phyloP scores from a whole-genome alignment of 2,113 vertebrate genomes.

The Columba livia region DNA sequence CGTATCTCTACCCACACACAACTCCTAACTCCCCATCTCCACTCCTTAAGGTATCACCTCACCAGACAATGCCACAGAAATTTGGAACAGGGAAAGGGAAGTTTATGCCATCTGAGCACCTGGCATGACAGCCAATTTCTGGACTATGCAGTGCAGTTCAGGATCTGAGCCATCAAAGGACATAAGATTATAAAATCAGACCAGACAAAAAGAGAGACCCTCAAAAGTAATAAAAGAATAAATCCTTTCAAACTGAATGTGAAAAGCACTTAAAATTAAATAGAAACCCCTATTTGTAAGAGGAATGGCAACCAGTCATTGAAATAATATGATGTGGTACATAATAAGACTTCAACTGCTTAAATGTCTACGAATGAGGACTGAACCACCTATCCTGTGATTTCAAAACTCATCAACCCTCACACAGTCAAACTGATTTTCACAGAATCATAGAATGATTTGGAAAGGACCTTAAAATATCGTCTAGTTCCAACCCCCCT shows the following conservation, averaged over 20 bases:
- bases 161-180: background rate
- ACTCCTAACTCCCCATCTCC: background rate
- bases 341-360: background rate
- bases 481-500: background rate
- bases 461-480: background rate
- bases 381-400: background rate
- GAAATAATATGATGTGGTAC: background rate
- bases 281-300: background rate
- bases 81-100: too few relatives aligned
- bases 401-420: background rate
- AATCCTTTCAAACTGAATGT: background rate
- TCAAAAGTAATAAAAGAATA: background rate
- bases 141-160: too few relatives aligned
- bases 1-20: background rate
- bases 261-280: background rate
- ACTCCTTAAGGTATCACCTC: background rate
- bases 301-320: background rate
- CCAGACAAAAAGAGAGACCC: background rate
- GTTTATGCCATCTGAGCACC: too few relatives aligned
- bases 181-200: background rate
- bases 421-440: background rate
- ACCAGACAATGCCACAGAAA: too few relatives aligned
- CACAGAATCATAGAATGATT: background rate
- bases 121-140: too few relatives aligned
- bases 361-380: background rate